phyloP scores from a whole-genome alignment of 2,797 vertebrate genomes.

The Chloroceryle amazona region DNA sequence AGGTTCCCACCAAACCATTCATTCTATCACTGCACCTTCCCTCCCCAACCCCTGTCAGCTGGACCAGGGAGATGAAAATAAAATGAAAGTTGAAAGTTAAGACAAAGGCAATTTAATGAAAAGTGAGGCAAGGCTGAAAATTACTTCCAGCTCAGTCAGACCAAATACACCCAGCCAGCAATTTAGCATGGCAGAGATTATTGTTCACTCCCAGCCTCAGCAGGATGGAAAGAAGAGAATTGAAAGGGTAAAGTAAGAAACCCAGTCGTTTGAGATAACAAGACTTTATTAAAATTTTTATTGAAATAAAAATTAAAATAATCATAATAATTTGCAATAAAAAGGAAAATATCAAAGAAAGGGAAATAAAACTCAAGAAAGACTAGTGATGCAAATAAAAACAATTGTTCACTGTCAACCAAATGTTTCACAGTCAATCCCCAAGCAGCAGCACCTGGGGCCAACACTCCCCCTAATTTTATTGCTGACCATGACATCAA shows the following conservation, averaged over 20 bases:
- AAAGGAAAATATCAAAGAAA: neutral
- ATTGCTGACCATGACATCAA: neutral
- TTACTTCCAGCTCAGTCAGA: too few relatives aligned
- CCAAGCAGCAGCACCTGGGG: rapidly evolving
- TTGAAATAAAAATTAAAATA: neutral
- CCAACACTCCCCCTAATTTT: neutral
- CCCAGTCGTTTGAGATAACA: neutral
- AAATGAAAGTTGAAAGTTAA: too few relatives aligned
- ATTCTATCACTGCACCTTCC: too few relatives aligned
- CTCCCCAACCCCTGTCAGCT: too few relatives aligned
- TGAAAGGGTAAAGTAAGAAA: neutral
- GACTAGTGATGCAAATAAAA: neutral
- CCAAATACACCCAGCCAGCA: neutral
- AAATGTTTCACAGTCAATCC: neutral
- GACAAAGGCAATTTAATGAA: too few relatives aligned
- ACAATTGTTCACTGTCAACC: neutral
- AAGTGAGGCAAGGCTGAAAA: too few relatives aligned
- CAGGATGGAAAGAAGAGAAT: neutral
- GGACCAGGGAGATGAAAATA: too few relatives aligned
- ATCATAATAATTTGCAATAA: neutral
- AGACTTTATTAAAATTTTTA: neutral
- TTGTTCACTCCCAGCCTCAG: neutral
- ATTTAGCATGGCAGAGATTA: neutral
- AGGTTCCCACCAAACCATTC: too few relatives aligned
- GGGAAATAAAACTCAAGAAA: neutral